Base-by-base conservation (phyloP, 1,140 invertebrate species). In the Rhopalosiphum padi region DNA sequence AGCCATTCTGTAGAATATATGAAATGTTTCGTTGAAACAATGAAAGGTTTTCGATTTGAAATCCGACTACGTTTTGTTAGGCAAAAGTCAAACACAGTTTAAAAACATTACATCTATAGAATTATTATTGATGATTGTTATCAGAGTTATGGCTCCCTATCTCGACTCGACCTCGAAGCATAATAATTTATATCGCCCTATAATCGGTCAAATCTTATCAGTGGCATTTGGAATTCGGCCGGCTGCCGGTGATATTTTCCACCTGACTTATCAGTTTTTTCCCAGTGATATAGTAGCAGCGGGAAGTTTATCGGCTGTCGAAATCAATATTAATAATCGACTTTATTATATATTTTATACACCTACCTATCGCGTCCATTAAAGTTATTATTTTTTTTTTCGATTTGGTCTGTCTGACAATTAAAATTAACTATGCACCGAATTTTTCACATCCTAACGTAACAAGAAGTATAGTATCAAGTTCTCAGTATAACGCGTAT, bases 131-230 rank as follows among this genome's bases (percentile, higher is more conserved):
- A 23, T 68, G 89, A 90, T 68, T 55, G 51, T 90, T 68, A 48
- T 90, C n/a, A 60, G 89, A 90, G 53, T 60, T 90, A 90, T 37
- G 53, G 55, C 37, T 90, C 43, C 89, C 89, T 90, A 90, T 90
- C 53, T 90, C 15, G 89, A 90, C 53, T 43, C 89, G 55, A 90
- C 53, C 53, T 55, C 89, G 41, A 43, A 68, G 89, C 25, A 18
- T 90, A 68, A 68, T 90, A 90, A 90, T 68, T 90, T 68, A 68
- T 90, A 68, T 90, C 51, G 30, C 4, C 0, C 22, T 89, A 51
- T 51, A 55, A 89, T 89, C 89, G 89, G 89, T 90, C 89, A 68
- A 60, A 90, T 90, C 89, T 60, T 90, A 90, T 90, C 89, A 43
- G 53, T 90, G 89, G 55, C 89, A 90, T 90, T 90, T 90, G 89